Evolutionary conservation across 1,140 invertebrate species (phyloP), one percentile per base, ranked within the genome.

Genomic region (Diabrotica undecimpunctata): DNA sequence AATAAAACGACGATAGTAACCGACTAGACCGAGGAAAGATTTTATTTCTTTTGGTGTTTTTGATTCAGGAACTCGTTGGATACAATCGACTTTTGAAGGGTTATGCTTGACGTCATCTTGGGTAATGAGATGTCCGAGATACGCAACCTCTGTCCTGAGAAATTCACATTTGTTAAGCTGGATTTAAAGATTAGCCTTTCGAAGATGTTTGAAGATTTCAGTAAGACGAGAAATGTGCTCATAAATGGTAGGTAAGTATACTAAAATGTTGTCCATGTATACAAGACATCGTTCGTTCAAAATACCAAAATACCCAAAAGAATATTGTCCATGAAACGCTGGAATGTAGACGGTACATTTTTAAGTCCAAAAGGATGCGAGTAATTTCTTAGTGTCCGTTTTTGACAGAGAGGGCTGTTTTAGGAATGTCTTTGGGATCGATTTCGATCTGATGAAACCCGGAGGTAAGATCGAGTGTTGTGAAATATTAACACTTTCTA

Each of bases 151-250:
- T 54, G 7, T 54, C 53, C 9, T 54, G 7, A 54, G 7, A 7
- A 14, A 54, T 10, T 10, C 53, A 10, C 53, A 54, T 12, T 54
- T 54, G 7, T 54, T 12, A 7, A 12, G 53, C 13, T 54, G 53
- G 53, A 54, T 54, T 54, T 54, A 8, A 7, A 54, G 53, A 14
- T 54, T 54, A 14, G 53, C 13, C 7, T 54, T 54, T 9, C 53
- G 9, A 54, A 54, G 53, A 11, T 12, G 9, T 54, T 54, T 54
- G 13, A 54, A 54, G 7, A 54, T 12, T 54, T 54, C 53, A 10
- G 53, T 54, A 14, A 54, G 53, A 11, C 53, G 9, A 14, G 53
- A 11, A 54, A 54, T 54, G 13, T 54, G 53, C 13, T 54, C 53
- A 12, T 54, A 12, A 7, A 54, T 12, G 13, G 53, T 54, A 7